Evolutionary conservation across 2,888 invertebrate genomes (phyloP).

Genomic region (Limnephilus auricula): DNA sequence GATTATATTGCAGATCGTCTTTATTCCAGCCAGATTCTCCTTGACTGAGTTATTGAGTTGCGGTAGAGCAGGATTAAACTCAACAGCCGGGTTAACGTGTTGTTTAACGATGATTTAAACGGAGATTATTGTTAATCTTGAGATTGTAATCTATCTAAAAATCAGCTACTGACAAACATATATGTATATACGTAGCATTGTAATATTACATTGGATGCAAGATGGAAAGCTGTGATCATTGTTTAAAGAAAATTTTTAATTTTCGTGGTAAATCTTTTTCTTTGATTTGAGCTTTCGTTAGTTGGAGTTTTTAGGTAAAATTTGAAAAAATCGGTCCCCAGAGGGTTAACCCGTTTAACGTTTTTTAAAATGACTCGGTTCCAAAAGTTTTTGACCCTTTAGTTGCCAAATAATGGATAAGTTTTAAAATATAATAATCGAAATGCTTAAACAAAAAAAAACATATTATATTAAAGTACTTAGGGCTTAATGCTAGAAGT

Average conservation of each 20-base stretch:
- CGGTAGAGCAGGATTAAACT: background rate
- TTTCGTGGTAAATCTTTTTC: too few species aligned
- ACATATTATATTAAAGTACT: too few species aligned
- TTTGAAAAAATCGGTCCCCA: too few species aligned
- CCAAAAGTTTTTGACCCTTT: too few species aligned
- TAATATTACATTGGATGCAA: background rate
- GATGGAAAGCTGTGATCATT: background rate
- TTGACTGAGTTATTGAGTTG: background rate
- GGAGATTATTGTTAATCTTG: background rate
- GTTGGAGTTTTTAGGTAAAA: too few species aligned
- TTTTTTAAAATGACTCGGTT: too few species aligned
- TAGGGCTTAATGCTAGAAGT: too few species aligned
- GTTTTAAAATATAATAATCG: too few species aligned
- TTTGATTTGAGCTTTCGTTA: too few species aligned
- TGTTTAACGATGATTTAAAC: background rate
- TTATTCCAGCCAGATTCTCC: background rate
- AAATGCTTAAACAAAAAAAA: too few species aligned
- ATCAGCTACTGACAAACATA: background rate
- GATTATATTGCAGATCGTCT: slow-evolving; percentile 2
- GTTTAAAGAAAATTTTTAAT: background rate
- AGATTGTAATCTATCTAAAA: background rate
- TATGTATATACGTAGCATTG: background rate
- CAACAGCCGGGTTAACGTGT: background rate
- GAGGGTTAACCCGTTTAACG: too few species aligned
- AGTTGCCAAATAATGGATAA: too few species aligned